Conservation (phyloP, 2,797 vertebrate species). For the Prunella strophiata region DNA sequence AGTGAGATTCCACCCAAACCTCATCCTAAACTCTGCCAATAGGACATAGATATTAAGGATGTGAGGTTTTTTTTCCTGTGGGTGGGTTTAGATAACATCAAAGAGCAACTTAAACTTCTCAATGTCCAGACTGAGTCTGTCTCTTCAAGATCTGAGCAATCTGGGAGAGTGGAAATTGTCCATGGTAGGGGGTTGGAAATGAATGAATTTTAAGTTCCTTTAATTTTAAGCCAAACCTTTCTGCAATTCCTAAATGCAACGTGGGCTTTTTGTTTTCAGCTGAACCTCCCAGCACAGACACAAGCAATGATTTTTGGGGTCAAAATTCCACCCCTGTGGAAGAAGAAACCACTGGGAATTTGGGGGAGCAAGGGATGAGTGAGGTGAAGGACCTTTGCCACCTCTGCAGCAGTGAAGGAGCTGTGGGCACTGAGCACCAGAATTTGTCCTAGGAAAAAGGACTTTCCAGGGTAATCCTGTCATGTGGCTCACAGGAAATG, state of each 20-base stretch:
- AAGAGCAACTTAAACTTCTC: not conserved
- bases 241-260: rapidly evolving
- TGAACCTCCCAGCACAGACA: not conserved
- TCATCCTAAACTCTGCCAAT: not conserved
- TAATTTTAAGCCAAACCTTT: not conserved
- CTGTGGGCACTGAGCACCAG: not conserved
- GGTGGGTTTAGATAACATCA: not conserved
- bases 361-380: not conserved
- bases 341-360: not conserved
- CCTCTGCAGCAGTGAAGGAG: not conserved
- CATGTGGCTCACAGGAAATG: not conserved
- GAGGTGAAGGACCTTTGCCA: too few relatives aligned
- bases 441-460: not conserved
- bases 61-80: not conserved
- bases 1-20: not conserved
- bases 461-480: not conserved
- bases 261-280: not conserved
- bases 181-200: not conserved
- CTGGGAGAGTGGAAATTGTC: too few relatives aligned
- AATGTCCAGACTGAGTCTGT: not conserved
- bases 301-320: too few relatives aligned
- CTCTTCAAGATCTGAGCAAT: not conserved
- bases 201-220: not conserved
- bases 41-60: not conserved
- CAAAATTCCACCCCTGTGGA: not conserved